phyloP scores from a whole-genome alignment of 64 coral and sea anemone genomes.

The Trachythela sp. region DNA sequence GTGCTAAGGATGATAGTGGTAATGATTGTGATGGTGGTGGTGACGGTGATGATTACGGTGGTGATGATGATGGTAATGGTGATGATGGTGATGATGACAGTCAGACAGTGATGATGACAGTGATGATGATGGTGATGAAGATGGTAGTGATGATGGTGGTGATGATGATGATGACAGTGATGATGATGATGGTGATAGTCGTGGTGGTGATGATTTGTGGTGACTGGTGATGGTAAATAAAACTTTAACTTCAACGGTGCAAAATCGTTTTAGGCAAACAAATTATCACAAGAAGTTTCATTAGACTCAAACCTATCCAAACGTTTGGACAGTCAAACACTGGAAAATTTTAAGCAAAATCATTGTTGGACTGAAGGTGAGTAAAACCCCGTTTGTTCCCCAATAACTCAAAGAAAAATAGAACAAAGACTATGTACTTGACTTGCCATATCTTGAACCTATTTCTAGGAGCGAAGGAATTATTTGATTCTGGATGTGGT shows the following conservation, averaged over 20 bases:
- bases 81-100: not conserved
- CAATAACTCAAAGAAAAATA: not conserved
- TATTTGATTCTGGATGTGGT: constrained; percentile 61
- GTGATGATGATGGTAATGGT: not conserved
- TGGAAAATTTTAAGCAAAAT: constrained; percentile 75
- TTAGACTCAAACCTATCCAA: constrained; percentile 53
- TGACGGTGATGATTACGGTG: too few relatives aligned
- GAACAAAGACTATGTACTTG: not conserved
- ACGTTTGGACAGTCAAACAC: constrained; percentile 76
- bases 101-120: too few relatives aligned
- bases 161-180: not conserved
- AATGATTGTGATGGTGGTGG: too few relatives aligned
- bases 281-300: constrained; percentile 56
- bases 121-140: not conserved
- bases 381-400: not conserved
- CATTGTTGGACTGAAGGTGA: constrained; percentile 66
- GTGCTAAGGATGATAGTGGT: too few relatives aligned
- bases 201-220: too few relatives aligned
- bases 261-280: constrained; percentile 61
- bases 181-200: too few relatives aligned
- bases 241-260: too few relatives aligned
- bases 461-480: constrained; percentile 52
- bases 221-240: too few relatives aligned
- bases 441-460: not conserved
- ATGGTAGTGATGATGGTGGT: not conserved